These are phyloP conservation scores for Drosophila rufa DNA, from an alignment of 1,140 invertebrate genomes.

Conservation along the genomic window DNA sequence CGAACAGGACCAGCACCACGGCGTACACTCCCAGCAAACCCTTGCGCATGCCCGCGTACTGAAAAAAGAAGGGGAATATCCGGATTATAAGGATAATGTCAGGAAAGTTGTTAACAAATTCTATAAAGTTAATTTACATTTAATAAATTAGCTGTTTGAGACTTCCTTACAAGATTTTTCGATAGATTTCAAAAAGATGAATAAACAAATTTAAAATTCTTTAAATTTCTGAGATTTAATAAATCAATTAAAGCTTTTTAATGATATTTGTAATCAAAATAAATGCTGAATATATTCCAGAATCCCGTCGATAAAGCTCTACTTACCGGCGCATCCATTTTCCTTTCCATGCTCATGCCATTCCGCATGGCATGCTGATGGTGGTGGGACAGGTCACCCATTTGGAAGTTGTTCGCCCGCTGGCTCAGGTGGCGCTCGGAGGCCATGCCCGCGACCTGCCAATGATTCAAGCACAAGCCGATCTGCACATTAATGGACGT, in stretches of 20 bases:
- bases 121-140: background rate
- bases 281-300: background rate
- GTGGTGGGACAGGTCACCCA: constrained; percentile 89
- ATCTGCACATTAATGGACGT: constrained; percentile 70
- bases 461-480: constrained; percentile 83
- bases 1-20: constrained; percentile 88
- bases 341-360: constrained; percentile 88
- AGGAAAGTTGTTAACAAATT: background rate
- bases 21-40: constrained; percentile 91
- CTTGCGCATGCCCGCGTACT: constrained; percentile 91
- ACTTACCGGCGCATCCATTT: constrained; percentile 91
- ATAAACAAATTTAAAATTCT: background rate
- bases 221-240: background rate
- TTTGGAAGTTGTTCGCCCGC: constrained; percentile 92
- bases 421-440: constrained; percentile 90
- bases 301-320: background rate
- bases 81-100: background rate
- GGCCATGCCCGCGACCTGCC: constrained; percentile 90
- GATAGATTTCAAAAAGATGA: background rate
- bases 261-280: too few species aligned
- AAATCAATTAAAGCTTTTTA: too few species aligned
- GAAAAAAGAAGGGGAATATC: constrained; percentile 41
- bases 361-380: constrained; percentile 87
- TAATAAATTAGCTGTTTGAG: background rate
- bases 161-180: background rate